Base-by-base conservation (phyloP, 2,113 vertebrate species). In the Irena cyanogastra region DNA sequence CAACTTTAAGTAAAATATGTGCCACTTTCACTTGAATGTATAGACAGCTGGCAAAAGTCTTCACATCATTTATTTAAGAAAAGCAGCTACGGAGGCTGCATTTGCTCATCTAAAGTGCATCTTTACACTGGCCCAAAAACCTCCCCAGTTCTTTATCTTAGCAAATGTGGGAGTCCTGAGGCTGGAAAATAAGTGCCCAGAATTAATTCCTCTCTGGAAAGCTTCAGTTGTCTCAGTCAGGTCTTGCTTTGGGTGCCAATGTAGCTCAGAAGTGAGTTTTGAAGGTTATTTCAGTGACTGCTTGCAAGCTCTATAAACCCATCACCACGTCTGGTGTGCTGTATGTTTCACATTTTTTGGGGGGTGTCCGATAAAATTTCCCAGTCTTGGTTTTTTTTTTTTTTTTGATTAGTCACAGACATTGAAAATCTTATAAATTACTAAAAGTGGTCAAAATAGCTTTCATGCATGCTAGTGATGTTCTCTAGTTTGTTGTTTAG, bases 41-140 rank as follows among this genome's bases (percentile, higher is more conserved):
- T 66, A 86, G 78, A 83, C 56, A 91, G 27, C 63, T 95, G 71
- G 60, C 56, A 90, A 45, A 83, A 86, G 41, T 77, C 28, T 80
- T 92, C 52, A 53, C 12, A 41, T 93, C 60, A 80, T 91, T 95
- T 94, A 68, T 91, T 87, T 56, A 93, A 57, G 81, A 76, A 87
- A 88, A 78, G 17, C 50, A 80, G 15, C 35, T 83, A 75, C 2
- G 17, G 23, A 78, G 13, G 5, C 15, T 80, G 17, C 17, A 74
- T 30, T 85, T 77, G 6, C 68, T 94, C 30, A 28, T 49, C 27
- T 83, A 82, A 74, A 63, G 53, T 66, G 49, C 1, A 2, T 54
- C 47, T 88, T 85, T 88, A 59, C 24, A 19, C 9, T 45, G 57
- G 75, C 72, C 47, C 33, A 63, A 52, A 94, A 66, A 1, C 27